Base-by-base conservation (phyloP, 2,113 vertebrate species). In the Corythoichthys intestinalis region DNA sequence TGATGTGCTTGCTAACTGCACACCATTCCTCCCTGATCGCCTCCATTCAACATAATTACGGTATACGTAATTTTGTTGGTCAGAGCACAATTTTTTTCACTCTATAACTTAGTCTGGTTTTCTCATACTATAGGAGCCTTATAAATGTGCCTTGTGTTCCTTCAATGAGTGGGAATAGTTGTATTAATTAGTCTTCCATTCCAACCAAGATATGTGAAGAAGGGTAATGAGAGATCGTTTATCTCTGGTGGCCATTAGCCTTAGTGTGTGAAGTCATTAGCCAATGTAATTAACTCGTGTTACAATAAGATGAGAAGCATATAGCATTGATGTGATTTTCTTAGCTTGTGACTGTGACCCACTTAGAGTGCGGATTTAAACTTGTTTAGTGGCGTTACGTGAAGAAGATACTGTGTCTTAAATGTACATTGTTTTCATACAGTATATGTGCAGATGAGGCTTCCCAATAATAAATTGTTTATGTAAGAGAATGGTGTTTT, bases 181-280 rank as follows among this genome's bases (percentile, higher is more conserved):
- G 73, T 66, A 75, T 73, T 73, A 74, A 86, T 82, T 70, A 65
- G 49, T 81, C 70, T 58, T 72, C 53, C 61, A 50, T 69, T 68
- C n/a, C 60, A 60, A 44, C 63, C 20, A 48, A 83, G 79, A 85
- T 80, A 77, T 70, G 50, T 66, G 65, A 73, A 56, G 53, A 71
- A 70, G 71, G 74, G 54, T 86, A 90, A 90, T 87, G 83, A 88
- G 76, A 79, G 84, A 86, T 86, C 67, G 53, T 79, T 86, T 88
- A 90, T 89, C 87, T 85, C 60, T 58, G 47, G 71, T 62, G 70
- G 76, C 79, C 77, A 85, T 85, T 84, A 83, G 84, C 75, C 75
- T 73, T 54, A 66, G 74, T 66, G 78, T 76, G 77, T 74, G 75
- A 87, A 86, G 81, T 84, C 82, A 88, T 90, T 85, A 89, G 69